Conservation (phyloP, 2,797 vertebrate species). For the Prunella strophiata region DNA sequence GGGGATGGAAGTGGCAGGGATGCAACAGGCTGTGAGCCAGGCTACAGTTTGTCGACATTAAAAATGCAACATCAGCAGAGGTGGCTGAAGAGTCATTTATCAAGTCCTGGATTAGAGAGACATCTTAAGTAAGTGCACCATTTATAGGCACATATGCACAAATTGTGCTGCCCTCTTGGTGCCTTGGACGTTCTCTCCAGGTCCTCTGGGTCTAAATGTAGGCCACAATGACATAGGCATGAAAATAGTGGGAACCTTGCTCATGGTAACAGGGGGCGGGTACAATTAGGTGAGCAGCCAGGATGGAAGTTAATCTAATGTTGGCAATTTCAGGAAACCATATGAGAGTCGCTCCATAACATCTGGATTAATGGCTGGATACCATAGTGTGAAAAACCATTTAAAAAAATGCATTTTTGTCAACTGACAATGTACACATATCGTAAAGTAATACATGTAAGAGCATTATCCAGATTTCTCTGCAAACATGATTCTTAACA, state of each 20-base stretch:
- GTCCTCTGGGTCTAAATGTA: slow-evolving; percentile 18
- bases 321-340: slow-evolving; percentile 57
- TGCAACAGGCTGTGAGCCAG: neutral
- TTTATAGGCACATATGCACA: slow-evolving; percentile 37
- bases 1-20: neutral
- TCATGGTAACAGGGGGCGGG: slow-evolving; percentile 25
- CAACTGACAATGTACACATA: slow-evolving; percentile 61
- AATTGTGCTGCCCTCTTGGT: slow-evolving; percentile 14
- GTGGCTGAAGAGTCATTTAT: slow-evolving; percentile 37
- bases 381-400: slow-evolving; percentile 71
- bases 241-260: slow-evolving; percentile 50
- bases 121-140: slow-evolving; percentile 45
- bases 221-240: slow-evolving; percentile 2
- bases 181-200: slow-evolving; percentile 4
- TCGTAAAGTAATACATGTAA: slow-evolving; percentile 69
- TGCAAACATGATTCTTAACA: slow-evolving; percentile 75
- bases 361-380: slow-evolving; percentile 69
- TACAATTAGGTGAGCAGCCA: neutral
- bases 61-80: slow-evolving; percentile 64
- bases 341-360: slow-evolving; percentile 55
- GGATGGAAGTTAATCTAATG: slow-evolving; percentile 38
- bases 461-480: slow-evolving; percentile 67
- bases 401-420: slow-evolving; percentile 75
- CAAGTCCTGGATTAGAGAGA: slow-evolving; percentile 47
- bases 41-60: slow-evolving; percentile 50